These are phyloP conservation scores for Amphiprion ocellaris DNA, from an alignment of 2,113 vertebrate species.

Conservation along the genomic window DNA sequence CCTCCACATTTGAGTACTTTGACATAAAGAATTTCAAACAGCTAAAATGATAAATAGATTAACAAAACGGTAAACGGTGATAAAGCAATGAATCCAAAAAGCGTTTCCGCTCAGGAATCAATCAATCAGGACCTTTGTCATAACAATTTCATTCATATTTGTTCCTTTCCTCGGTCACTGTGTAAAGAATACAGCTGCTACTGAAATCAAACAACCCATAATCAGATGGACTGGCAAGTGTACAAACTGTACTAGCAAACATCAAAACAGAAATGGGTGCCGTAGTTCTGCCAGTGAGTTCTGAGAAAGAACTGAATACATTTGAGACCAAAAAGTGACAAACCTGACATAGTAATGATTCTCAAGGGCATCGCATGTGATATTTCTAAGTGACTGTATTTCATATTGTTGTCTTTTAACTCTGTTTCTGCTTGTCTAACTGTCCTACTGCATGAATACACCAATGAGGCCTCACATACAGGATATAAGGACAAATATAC, in stretches of 20 bases:
- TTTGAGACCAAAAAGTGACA: slow-evolving; percentile 16
- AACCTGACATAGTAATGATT: slow-evolving; percentile 18
- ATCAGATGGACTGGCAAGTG: slow-evolving; percentile 53
- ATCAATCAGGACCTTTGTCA: not conserved
- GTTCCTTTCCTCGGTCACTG: not conserved
- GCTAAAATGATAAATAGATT: too few relatives aligned
- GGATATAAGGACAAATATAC: not conserved
- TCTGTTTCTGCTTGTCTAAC: not conserved
- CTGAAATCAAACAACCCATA: slow-evolving; percentile 35
- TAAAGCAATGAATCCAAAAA: not conserved
- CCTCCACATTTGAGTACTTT: too few relatives aligned
- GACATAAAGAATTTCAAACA: too few relatives aligned
- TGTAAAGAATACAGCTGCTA: slow-evolving; percentile 16
- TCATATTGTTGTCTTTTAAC: slow-evolving; percentile 6
- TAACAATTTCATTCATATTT: slow-evolving; percentile 6
- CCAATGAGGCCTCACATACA: not conserved
- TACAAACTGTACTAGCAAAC: slow-evolving; percentile 44
- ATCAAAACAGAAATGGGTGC: slow-evolving; percentile 27
- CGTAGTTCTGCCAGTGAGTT: slow-evolving; percentile 42
- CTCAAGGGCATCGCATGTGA: not conserved
- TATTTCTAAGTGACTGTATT: not conserved
- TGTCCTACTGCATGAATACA: not conserved
- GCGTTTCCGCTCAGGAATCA: not conserved
- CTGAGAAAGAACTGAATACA: slow-evolving; percentile 30
- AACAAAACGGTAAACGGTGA: not conserved